Percentiles rank a stretch among this genome's conserved stretches.
These are phyloP conservation scores for Periparus ater DNA, from an alignment of 2,797 vertebrate genomes.

Conservation along the genomic window DNA sequence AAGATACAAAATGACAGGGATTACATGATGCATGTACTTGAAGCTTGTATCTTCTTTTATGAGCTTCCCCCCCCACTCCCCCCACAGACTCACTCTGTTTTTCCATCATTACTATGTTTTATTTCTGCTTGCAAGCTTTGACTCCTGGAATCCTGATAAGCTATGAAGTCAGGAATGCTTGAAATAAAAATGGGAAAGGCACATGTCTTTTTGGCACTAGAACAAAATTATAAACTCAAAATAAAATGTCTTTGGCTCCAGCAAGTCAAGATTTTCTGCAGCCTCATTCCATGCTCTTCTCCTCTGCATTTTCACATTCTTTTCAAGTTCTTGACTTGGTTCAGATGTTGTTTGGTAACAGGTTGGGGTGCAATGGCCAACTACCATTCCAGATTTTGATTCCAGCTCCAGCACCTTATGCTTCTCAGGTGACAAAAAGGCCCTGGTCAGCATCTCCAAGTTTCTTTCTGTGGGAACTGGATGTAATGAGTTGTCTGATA, in stretches of 20 bases:
- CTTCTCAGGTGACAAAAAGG: background rate
- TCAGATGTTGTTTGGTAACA: background rate
- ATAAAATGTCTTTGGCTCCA: background rate
- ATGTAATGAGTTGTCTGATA: background rate
- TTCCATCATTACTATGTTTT: slow-evolving; percentile 30
- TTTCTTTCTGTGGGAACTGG: background rate
- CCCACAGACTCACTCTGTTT: background rate
- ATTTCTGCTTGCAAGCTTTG: slow-evolving; percentile 26
- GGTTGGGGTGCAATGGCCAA: background rate
- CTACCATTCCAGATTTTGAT: background rate
- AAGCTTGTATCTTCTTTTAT: background rate
- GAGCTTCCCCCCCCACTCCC: background rate
- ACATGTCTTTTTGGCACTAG: background rate
- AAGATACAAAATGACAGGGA: slow-evolving; percentile 41
- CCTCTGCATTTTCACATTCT: background rate
- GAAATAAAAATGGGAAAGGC: slow-evolving; percentile 10
- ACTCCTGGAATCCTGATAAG: slow-evolving; percentile 17
- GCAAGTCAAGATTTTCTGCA: background rate
- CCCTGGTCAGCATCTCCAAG: background rate
- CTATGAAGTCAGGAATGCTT: background rate
- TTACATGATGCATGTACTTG: slow-evolving; percentile 16
- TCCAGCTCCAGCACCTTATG: background rate
- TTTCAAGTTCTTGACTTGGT: background rate
- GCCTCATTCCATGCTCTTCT: background rate
- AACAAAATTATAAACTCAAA: background rate